Evolutionary conservation across 2,888 invertebrate species (phyloP).

Genomic region (Cheilosia variabilis): DNA sequence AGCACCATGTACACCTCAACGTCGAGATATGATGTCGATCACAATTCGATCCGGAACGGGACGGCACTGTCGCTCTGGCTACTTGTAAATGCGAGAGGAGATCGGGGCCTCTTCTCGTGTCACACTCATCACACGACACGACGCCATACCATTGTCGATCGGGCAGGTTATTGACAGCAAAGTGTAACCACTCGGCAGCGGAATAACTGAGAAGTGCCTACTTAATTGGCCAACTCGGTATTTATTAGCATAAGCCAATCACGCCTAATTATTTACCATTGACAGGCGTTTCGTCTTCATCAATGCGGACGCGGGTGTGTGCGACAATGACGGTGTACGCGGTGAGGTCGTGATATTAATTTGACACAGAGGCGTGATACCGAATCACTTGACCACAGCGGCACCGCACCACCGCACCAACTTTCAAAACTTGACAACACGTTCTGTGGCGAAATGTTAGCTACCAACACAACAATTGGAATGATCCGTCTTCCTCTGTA

Average conservation of each 20-base stretch:
- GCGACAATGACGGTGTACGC: slow-evolving; percentile 51
- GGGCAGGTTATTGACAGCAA: slow-evolving; percentile 69
- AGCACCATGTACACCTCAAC: slow-evolving; percentile 48
- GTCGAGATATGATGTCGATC: slow-evolving; percentile 74
- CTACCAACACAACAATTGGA: slow-evolving; percentile 34
- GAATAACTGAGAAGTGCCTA: slow-evolving; percentile 17
- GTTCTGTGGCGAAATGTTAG: slow-evolving; percentile 11
- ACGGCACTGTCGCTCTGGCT: slow-evolving; percentile 4
- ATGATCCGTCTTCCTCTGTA: slow-evolving; percentile 26
- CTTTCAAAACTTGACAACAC: slow-evolving; percentile 68
- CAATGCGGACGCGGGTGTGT: slow-evolving; percentile 38
- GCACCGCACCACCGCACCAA: slow-evolving; percentile 28
- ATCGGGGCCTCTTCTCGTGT: slow-evolving; percentile 67
- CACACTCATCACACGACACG: slow-evolving; percentile 68
- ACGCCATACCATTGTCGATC: slow-evolving; percentile 27
- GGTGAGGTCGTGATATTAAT: slow-evolving; percentile 72
- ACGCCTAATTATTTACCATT: slow-evolving; percentile 71
- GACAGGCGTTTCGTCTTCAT: slow-evolving; percentile 75
- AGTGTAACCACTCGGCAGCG: slow-evolving; percentile 31
- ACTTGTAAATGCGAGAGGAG: slow-evolving; percentile 42
- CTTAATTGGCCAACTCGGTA: slow-evolving; percentile 71
- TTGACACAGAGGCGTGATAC: slow-evolving; percentile 75
- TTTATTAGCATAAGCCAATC: slow-evolving; percentile 74
- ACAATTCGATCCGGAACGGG: slow-evolving; percentile 36
- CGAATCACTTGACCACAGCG: slow-evolving; percentile 69